These are phyloP conservation scores for Cyclophora albipunctata DNA, from an alignment of 2,888 invertebrate species.

Conservation along the genomic window DNA sequence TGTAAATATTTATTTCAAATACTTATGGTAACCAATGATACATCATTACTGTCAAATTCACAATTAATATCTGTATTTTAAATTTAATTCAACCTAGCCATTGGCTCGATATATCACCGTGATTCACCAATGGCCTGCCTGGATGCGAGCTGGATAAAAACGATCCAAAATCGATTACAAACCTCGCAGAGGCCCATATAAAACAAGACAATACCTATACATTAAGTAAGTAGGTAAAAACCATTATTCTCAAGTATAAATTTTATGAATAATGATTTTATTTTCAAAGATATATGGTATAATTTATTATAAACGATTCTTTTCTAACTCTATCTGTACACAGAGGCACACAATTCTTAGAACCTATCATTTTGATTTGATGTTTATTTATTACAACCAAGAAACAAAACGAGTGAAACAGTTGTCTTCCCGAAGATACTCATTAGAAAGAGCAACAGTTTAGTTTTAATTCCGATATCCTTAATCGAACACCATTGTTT, in stretches of 20 bases:
- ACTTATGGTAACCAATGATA: slow-evolving; percentile 76
- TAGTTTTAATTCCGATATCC: too few relatives aligned
- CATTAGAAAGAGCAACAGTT: too few relatives aligned
- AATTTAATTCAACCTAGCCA: slow-evolving; percentile 47
- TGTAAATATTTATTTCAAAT: slow-evolving; percentile 76
- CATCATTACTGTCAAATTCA: slow-evolving; percentile 58
- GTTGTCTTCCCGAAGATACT: too few relatives aligned
- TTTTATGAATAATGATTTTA: slow-evolving; percentile 16
- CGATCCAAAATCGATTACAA: slow-evolving; percentile 28
- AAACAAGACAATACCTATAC: slow-evolving; percentile 46
- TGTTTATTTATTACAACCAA: too few relatives aligned
- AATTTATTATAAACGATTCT: slow-evolving; percentile 20
- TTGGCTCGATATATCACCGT: slow-evolving; percentile 63
- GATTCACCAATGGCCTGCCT: slow-evolving; percentile 45
- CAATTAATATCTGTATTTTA: slow-evolving; percentile 38
- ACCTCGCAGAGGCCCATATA: slow-evolving; percentile 54
- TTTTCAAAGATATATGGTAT: slow-evolving; percentile 19
- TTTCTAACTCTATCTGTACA: slow-evolving; percentile 57
- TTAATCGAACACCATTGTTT: too few relatives aligned
- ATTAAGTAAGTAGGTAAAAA: slow-evolving; percentile 29
- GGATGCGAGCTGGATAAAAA: slow-evolving; percentile 41
- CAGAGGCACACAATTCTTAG: slow-evolving; percentile 72
- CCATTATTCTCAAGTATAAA: too few relatives aligned
- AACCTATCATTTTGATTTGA: slow-evolving; percentile 30
- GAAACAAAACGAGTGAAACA: too few relatives aligned